These are phyloP conservation scores for Lota lota DNA, from an alignment of 2,113 vertebrate species.

Conservation along the genomic window DNA sequence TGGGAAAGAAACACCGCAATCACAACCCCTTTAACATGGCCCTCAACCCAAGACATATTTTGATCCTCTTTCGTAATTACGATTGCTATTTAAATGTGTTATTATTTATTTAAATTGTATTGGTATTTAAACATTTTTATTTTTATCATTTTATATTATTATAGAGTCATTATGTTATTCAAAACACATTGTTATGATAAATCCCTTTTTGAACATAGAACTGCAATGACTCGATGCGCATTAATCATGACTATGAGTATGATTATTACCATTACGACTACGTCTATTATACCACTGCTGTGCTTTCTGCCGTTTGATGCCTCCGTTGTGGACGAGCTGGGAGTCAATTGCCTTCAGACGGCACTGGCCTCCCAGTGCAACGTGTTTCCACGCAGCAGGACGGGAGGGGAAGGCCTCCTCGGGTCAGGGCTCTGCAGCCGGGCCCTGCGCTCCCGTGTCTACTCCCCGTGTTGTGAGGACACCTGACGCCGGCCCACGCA, in stretches of 20 bases:
- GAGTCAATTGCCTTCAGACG: conserved; percentile 58
- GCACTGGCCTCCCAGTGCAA: conserved; percentile 66
- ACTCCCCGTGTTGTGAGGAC: conserved; percentile 78
- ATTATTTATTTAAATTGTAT: neutral
- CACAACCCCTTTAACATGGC: too few relatives aligned
- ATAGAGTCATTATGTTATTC: conserved; percentile 11
- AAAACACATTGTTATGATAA: too few relatives aligned
- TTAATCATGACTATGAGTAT: too few relatives aligned
- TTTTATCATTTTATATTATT: neutral
- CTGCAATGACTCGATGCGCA: too few relatives aligned
- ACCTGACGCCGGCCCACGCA: conserved; percentile 82
- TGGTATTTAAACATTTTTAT: neutral
- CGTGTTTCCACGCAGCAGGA: conserved; percentile 79
- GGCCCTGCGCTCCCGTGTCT: conserved; percentile 76
- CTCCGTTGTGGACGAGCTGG: conserved; percentile 39
- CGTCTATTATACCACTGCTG: too few relatives aligned
- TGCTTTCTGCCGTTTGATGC: neutral
- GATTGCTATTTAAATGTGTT: neutral
- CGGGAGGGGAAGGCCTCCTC: conserved; percentile 65
- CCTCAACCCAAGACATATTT: too few relatives aligned
- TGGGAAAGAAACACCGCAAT: too few relatives aligned
- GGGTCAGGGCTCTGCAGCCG: conserved; percentile 77
- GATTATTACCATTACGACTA: too few relatives aligned
- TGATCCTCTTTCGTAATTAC: too few relatives aligned
- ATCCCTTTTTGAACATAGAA: too few relatives aligned